Evolutionary conservation across 2,797 vertebrate genomes (phyloP), one percentile per base, ranked within the genome.

Genomic region (Hirundo rustica): DNA sequence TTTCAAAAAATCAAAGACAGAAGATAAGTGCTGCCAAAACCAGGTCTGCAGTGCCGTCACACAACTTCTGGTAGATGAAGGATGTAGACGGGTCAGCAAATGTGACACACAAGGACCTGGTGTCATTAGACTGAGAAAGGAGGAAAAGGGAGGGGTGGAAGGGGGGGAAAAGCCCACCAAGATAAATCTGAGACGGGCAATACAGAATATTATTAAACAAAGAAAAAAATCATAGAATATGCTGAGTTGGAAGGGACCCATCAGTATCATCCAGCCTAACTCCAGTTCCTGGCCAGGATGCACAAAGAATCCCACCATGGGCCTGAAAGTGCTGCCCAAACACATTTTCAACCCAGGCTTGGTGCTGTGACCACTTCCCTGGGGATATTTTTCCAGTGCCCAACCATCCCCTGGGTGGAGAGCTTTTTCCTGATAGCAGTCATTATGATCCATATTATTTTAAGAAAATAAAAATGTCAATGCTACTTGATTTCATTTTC

Each of bases 131-230:
- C 22, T 62, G 58, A 75, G 20, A 89, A 82, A 65, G 5, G 13
- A 10, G 9, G 1, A 13, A 32, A 84, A 81, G 5, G 15, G 9
- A 48, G 7, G 13, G 81, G 38, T 15, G 30, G 12, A 58, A 38
- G 1, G 1, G 4, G 8, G 9, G 9, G 3, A 29, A 26, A 20
- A 11, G 8, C 2, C 13, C 38, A 25, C 1, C 29, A 79, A 58
- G 50, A 74, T 42, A 87, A 73, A 89, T 16, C 12, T n/a, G 40
- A 81, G 47, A 53, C 32, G 65, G 67, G 23, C 10, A 85, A 71
- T 22, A 81, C 10, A 84, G 44, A 58, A 36, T 54, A 48, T 62
- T 68, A 72, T n/a, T 89, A 55, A 85, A 61, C 10, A 51, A 22
- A 57, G 11, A 72, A 60, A 30, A 68, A 30, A 42, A 27, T 32